phyloP scores from a whole-genome alignment of 2,888 invertebrate genomes.

The Myopa tessellatipennis region DNA sequence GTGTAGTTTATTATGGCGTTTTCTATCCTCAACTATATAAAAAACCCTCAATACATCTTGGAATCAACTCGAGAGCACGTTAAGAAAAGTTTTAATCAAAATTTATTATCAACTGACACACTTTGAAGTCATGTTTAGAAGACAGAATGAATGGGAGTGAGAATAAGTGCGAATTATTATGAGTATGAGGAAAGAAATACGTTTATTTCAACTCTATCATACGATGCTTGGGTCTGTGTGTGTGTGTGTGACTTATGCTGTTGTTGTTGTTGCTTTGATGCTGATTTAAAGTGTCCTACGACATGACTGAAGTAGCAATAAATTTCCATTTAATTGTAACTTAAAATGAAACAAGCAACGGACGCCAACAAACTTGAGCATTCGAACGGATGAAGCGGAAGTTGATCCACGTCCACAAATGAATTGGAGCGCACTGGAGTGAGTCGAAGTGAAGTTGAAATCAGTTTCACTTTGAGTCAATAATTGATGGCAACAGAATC shows the following conservation, averaged over 20 bases:
- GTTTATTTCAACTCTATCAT: no score
- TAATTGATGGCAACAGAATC: background rate
- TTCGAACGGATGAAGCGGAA: background rate
- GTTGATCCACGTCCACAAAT: background rate
- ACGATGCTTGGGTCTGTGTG: background rate
- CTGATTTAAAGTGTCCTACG: background rate
- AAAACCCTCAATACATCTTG: no score
- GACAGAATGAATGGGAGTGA: no score
- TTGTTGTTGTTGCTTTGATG: background rate
- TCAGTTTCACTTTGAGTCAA: background rate
- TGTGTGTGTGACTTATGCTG: background rate
- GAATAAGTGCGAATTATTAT: no score
- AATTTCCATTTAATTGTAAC: constrained; percentile 7
- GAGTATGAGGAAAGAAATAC: no score
- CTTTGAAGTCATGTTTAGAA: no score
- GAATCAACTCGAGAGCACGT: no score
- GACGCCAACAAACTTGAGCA: background rate
- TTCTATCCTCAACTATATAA: no score
- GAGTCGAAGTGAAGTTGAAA: background rate
- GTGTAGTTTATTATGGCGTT: no score
- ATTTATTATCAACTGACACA: no score
- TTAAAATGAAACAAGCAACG: background rate
- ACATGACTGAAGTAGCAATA: background rate
- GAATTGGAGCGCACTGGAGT: background rate
- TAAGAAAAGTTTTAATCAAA: no score